Conservation (phyloP, 2,888 invertebrate genomes). For the Tachina fera region DNA sequence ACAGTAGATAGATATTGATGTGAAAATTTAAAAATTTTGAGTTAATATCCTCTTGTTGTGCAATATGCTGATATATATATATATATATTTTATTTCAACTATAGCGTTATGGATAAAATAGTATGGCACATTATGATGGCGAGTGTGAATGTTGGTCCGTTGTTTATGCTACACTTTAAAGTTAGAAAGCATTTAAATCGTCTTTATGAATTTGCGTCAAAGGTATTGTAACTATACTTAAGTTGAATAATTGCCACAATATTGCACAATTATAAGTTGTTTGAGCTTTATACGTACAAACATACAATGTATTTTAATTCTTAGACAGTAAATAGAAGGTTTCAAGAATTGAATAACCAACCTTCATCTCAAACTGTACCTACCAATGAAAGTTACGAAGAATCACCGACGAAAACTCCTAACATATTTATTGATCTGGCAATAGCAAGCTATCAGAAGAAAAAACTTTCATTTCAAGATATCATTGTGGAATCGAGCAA, state of each 20-base stretch:
- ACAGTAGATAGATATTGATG: too few relatives aligned
- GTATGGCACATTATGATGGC: slow-evolving; percentile 31
- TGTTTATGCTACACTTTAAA: neutral
- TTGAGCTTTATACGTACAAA: neutral
- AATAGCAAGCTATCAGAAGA: slow-evolving; percentile 70
- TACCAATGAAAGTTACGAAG: neutral
- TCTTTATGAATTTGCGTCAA: slow-evolving; percentile 2
- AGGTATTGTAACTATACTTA: neutral
- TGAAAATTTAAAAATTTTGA: too few relatives aligned
- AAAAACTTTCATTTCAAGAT: slow-evolving; percentile 71
- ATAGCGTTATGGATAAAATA: slow-evolving; percentile 3
- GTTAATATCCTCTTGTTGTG: too few relatives aligned
- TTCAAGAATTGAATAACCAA: neutral
- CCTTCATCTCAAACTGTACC: neutral
- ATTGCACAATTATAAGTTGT: neutral
- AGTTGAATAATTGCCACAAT: too few relatives aligned
- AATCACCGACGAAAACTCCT: slow-evolving; percentile 64
- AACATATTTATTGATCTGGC: slow-evolving; percentile 74
- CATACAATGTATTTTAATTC: neutral
- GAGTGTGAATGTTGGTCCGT: neutral
- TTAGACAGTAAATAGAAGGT: slow-evolving; percentile 15
- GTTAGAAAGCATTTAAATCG: neutral
- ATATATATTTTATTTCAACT: neutral
- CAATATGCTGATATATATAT: too few relatives aligned
- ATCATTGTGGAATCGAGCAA: slow-evolving; percentile 73